Conservation (phyloP, 2,113 vertebrate species). For the Pristiophorus japonicus region DNA sequence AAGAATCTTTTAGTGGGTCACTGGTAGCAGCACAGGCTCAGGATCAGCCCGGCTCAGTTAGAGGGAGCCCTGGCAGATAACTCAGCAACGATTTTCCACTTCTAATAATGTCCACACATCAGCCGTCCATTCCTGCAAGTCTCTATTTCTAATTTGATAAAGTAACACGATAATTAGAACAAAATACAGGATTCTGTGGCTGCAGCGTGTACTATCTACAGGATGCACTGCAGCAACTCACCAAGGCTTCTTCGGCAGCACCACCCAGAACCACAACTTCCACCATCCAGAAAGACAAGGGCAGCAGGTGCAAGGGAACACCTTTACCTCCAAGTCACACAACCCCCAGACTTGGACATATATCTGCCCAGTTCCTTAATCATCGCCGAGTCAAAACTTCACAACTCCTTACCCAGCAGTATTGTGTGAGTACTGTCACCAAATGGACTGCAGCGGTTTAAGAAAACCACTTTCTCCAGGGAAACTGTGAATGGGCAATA, state of each 20-base stretch:
- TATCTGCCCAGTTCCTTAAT: neutral
- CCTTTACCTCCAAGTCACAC: neutral
- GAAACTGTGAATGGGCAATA: neutral
- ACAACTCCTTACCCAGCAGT: neutral
- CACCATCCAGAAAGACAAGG: neutral
- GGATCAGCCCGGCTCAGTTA: neutral
- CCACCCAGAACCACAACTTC: neutral
- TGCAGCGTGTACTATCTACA: neutral
- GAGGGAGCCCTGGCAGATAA: neutral
- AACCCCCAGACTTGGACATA: neutral
- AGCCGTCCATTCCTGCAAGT: neutral
- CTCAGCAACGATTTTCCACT: neutral
- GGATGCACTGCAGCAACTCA: neutral
- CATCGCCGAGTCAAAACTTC: neutral
- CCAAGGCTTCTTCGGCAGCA: neutral
- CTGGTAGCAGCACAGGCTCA: neutral
- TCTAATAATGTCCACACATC: neutral
- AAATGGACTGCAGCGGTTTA: neutral
- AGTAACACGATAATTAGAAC: neutral
- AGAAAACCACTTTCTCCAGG: no score
- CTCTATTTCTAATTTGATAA: neutral
- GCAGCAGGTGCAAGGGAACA: neutral
- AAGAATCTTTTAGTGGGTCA: neutral
- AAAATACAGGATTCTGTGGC: neutral
- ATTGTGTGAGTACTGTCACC: neutral